These are phyloP conservation scores for Diplolepis rosae DNA, from an alignment of 2,888 invertebrate genomes.

Conservation along the genomic window DNA sequence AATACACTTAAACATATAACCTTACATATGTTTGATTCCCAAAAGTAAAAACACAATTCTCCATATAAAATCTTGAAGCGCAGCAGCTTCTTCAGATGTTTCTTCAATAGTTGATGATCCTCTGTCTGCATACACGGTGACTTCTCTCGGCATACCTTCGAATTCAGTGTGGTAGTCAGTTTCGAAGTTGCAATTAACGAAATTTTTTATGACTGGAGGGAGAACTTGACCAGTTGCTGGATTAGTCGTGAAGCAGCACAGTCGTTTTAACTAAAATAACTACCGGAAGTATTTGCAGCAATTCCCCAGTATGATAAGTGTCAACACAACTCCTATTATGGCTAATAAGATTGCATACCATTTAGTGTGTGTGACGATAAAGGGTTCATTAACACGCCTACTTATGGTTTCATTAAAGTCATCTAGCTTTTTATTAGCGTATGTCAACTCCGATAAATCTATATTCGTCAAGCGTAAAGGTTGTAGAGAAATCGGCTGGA, in stretches of 20 bases:
- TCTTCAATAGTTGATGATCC: no score
- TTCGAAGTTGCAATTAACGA: constrained; percentile 43
- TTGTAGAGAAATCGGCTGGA: constrained; percentile 30
- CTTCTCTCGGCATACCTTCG: constrained; percentile 26
- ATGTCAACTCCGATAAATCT: constrained; percentile 42
- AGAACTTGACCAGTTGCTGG: constrained; percentile 31
- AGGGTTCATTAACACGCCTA: constrained; percentile 37
- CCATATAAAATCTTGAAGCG: no score
- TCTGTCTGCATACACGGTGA: not conserved
- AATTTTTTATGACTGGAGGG: constrained; percentile 43
- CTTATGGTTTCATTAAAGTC: constrained; percentile 43
- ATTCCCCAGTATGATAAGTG: constrained; percentile 16
- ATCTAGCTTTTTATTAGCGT: constrained; percentile 43
- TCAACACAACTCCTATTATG: not conserved
- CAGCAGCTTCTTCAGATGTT: no score
- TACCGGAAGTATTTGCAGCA: constrained; percentile 21
- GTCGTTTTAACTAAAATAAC: not conserved
- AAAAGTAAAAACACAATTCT: no score
- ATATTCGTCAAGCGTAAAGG: constrained; percentile 43
- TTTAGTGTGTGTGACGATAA: constrained; percentile 36
- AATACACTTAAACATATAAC: no score
- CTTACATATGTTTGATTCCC: no score
- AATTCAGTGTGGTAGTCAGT: constrained; percentile 32
- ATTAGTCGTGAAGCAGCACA: not conserved
- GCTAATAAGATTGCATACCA: constrained; percentile 40